Evolutionary conservation across 2,797 vertebrate species (phyloP).

Genomic region (Tragelaphus eurycerus): DNA sequence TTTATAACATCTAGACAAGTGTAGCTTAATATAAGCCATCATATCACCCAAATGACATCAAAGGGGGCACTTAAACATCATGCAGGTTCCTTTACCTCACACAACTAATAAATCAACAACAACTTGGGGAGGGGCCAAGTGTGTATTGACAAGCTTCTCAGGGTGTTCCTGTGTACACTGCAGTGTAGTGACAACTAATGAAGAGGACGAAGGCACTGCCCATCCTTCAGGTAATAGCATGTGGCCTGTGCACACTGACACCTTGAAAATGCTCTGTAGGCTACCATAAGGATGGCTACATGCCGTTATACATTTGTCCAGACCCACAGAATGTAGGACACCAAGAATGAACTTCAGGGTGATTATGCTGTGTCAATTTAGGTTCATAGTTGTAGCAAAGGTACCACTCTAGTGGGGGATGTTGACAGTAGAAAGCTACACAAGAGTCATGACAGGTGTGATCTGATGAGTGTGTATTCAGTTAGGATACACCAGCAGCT

Average conservation of each 20-base stretch:
- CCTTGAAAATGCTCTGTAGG: background rate
- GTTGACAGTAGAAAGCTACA: background rate
- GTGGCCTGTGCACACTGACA: background rate
- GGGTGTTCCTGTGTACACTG: background rate
- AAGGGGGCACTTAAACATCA: background rate
- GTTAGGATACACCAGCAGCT: background rate
- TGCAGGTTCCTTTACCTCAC: background rate
- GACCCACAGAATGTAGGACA: background rate
- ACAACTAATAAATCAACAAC: background rate
- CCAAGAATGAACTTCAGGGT: background rate
- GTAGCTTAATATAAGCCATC: background rate
- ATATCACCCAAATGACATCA: background rate
- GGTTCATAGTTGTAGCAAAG: background rate
- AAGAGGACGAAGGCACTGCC: background rate
- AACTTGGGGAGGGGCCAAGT: background rate
- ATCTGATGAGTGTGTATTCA: background rate
- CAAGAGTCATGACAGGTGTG: background rate
- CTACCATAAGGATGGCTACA: background rate
- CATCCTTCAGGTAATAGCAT: background rate
- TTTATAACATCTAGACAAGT: background rate
- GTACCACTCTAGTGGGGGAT: accelerated
- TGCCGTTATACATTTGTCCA: background rate
- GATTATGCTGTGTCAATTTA: background rate
- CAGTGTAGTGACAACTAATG: background rate
- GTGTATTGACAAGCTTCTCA: background rate